A percentile compares a stretch with the other conserved stretches of the same genome.
Evolutionary conservation across 2,797 vertebrate genomes (phyloP).

Genomic region (Crenichthys baileyi): DNA sequence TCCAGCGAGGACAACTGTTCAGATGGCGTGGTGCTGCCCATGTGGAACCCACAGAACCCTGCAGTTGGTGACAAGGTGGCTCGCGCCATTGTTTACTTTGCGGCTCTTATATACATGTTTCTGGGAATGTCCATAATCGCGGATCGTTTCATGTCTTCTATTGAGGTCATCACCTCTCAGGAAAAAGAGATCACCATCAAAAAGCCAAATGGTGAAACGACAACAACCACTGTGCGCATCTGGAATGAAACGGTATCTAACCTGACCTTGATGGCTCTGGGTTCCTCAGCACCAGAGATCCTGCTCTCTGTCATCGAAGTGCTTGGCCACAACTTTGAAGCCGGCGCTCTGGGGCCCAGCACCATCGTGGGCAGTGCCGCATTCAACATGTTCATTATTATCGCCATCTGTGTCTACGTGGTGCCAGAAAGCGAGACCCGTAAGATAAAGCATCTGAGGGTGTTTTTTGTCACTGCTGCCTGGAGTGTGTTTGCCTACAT

Average conservation of each 20-base stretch:
- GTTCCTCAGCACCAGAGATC: slow-evolving; percentile 88
- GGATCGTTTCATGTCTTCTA: slow-evolving; percentile 90
- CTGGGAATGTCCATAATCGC: slow-evolving; percentile 91
- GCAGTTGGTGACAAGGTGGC: slow-evolving; percentile 88
- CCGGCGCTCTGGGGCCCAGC: slow-evolving; percentile 85
- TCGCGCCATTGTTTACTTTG: slow-evolving; percentile 89
- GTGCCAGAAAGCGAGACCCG: slow-evolving; percentile 86
- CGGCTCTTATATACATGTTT: slow-evolving; percentile 90
- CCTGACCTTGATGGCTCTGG: slow-evolving; percentile 88
- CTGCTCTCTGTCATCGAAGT: slow-evolving; percentile 89
- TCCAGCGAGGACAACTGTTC: slow-evolving; percentile 80
- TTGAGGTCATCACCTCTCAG: slow-evolving; percentile 90
- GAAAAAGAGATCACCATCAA: slow-evolving; percentile 89
- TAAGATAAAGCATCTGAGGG: slow-evolving; percentile 86
- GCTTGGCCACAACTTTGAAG: slow-evolving; percentile 84
- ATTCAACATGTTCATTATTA: slow-evolving; percentile 91
- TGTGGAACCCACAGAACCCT: slow-evolving; percentile 89
- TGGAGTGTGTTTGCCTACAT: slow-evolving; percentile 90
- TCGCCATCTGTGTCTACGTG: slow-evolving; percentile 86
- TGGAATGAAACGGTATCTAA: slow-evolving; percentile 92
- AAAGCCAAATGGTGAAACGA: slow-evolving; percentile 86
- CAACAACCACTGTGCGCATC: slow-evolving; percentile 85
- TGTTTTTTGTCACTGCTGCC: slow-evolving; percentile 87
- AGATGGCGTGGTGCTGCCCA: slow-evolving; percentile 85
- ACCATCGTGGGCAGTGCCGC: slow-evolving; percentile 90